Evolutionary conservation across 2,113 vertebrate genomes (phyloP).

Genomic region (Thalassarche chlororhynchos): DNA sequence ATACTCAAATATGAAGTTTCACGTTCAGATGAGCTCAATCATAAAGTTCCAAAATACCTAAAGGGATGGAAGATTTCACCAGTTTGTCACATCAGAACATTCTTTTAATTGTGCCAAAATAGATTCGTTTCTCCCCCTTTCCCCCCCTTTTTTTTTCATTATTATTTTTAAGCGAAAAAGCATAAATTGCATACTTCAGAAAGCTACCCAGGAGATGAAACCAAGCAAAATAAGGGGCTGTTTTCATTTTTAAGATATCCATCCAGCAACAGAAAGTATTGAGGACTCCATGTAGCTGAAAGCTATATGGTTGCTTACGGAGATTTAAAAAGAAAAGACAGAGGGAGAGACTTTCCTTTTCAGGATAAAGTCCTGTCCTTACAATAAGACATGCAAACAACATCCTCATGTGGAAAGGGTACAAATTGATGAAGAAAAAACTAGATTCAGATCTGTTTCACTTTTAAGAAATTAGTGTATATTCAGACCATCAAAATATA

Average conservation of each 20-base stretch:
- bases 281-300: not conserved
- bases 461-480: not conserved
- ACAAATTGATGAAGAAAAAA: not conserved
- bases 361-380: not conserved
- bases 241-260: not conserved
- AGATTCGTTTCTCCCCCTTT: not conserved
- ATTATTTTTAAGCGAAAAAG: not conserved
- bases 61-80: not conserved
- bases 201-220: not conserved
- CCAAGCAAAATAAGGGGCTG: not conserved
- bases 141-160: not conserved
- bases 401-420: not conserved
- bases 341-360: not conserved
- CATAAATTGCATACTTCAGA: not conserved
- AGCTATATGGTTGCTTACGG: not conserved
- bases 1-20: not conserved
- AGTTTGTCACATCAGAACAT: not conserved
- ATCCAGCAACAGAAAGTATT: not conserved
- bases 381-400: not conserved
- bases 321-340: not conserved
- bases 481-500: not conserved
- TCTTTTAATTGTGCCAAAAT: not conserved
- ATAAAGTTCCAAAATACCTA: not conserved
- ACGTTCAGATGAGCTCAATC: not conserved
- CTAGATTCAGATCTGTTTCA: not conserved